phyloP scores from a whole-genome alignment of 2,113 vertebrate genomes.

The Dasypus novemcinctus region DNA sequence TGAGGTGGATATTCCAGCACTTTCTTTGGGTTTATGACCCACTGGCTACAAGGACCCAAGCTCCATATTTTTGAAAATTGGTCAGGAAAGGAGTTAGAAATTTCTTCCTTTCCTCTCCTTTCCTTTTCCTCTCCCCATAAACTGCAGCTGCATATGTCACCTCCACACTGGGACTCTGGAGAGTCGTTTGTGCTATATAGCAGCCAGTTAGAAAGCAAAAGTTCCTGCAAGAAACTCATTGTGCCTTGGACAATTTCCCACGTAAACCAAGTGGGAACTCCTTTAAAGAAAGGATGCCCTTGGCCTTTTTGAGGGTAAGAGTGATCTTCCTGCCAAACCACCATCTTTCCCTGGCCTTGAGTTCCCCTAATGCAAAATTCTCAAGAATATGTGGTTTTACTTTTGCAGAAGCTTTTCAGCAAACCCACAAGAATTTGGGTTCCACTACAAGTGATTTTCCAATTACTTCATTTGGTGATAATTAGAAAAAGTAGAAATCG shows the following conservation, averaged over 20 bases:
- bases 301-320: slow-evolving; percentile 31
- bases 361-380: slow-evolving; percentile 10
- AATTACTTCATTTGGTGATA: slow-evolving; percentile 20
- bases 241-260: slow-evolving; percentile 39
- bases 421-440: slow-evolving; percentile 50
- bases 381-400: slow-evolving; percentile 50
- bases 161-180: neutral
- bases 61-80: neutral
- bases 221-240: slow-evolving; percentile 4
- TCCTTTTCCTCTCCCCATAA: neutral
- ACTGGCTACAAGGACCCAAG: neutral
- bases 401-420: slow-evolving; percentile 33
- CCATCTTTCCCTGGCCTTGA: neutral
- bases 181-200: slow-evolving; percentile 10
- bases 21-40: neutral
- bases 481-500: slow-evolving; percentile 30
- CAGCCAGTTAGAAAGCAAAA: slow-evolving; percentile 45
- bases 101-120: neutral
- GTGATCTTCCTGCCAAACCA: slow-evolving; percentile 37
- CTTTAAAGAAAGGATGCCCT: slow-evolving; percentile 46
- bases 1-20: neutral
- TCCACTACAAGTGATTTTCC: slow-evolving; percentile 38
- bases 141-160: neutral
- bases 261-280: slow-evolving; percentile 10
- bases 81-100: neutral